These are phyloP conservation scores for Tipula vernalis DNA, from an alignment of 2,888 invertebrate genomes.

Conservation along the genomic window DNA sequence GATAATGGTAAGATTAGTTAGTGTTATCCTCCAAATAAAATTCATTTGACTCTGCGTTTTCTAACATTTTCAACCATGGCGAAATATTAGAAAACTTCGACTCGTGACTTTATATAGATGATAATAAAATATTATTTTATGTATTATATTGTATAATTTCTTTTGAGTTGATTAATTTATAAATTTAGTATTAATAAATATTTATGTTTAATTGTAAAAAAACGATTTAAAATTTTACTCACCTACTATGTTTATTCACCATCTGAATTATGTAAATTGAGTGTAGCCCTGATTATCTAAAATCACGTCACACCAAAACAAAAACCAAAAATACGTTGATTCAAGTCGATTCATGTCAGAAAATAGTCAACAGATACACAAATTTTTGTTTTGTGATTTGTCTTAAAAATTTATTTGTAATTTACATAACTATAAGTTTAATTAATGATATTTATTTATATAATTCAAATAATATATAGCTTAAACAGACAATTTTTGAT, in stretches of 20 bases:
- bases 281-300: not conserved
- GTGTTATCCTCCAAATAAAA: not conserved
- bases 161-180: not conserved
- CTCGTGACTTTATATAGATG: not conserved
- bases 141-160: not conserved
- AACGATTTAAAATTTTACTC: not conserved
- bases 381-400: not conserved
- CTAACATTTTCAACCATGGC: not conserved
- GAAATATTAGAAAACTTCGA: not conserved
- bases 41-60: not conserved
- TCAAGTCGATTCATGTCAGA: not conserved
- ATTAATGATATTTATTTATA: not conserved
- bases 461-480: not conserved
- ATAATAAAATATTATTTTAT: not conserved
- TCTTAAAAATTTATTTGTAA: not conserved
- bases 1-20: not conserved
- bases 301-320: not conserved
- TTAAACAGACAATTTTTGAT: not conserved
- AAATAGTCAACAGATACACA: too few relatives aligned
- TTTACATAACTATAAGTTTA: not conserved
- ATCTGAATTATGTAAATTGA: not conserved
- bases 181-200: not conserved
- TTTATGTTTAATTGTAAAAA: not conserved
- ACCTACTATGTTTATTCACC: not conserved
- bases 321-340: not conserved